Base-by-base conservation (phyloP, 2,113 vertebrate genomes). In the Pycnonotus jocosus region DNA sequence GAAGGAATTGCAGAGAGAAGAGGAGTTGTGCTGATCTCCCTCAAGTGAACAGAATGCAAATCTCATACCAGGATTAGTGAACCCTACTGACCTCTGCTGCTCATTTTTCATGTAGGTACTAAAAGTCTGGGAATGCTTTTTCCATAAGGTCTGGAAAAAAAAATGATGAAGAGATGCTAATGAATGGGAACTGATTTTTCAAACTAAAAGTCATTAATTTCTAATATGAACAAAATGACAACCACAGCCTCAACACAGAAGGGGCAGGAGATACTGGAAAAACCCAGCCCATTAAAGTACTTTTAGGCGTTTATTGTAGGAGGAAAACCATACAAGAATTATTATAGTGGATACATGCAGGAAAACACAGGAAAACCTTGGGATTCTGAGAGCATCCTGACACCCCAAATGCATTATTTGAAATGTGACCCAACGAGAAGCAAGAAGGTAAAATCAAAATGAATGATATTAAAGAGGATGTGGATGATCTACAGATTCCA, bases 41-140 rank as follows among this genome's bases (percentile, higher is more conserved):
- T 48, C 31, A 57, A 86, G 13, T 7, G 15, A 87, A 14, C 23
- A 71, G 20, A 88, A 28, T 28, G 28, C 20, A 33, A 24, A 69
- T 25, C 48, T 47, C 42, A 10, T 4, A 64, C 47, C 3, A 3
- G 84, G 21, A 61, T 53, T 45, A 57, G 48, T 4, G 62, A 87
- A 81, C 44, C 40, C 66, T 69, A 98, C 98, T 96, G 88, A 98
- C 98, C 98, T 98, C 82, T 95, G 96, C 11, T 95, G 95, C 80
- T 98, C 98, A 66, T 92, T 98, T 93, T 96, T 97, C 84, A 92
- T 91, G 92, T 95, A 98, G 2, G 56, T 82, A 81, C 44, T 95
- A 11, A 97, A 97, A 54, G 90, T 96, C 72, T 98, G 93, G 27
- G 85, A 78, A n/a, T 96, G 91, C 50, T 97, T 98, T 88, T 98